These are phyloP conservation scores for Salvelinus sp. DNA, from an alignment of 2,113 vertebrate species.

Conservation along the genomic window DNA sequence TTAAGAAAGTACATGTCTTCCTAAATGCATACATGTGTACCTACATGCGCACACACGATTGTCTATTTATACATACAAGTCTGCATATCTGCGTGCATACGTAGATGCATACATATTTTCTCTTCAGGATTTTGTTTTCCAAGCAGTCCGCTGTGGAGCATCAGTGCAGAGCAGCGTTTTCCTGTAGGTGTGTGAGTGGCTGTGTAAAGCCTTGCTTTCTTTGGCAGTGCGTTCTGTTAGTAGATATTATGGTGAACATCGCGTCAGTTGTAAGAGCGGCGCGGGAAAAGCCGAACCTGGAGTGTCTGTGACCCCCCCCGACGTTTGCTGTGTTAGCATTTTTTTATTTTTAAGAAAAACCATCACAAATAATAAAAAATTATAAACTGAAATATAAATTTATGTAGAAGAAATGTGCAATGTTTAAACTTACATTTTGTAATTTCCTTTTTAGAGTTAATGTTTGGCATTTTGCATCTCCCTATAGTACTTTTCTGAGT, in stretches of 20 bases:
- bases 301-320: conserved; percentile 75
- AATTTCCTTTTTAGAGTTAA: conserved; percentile 18
- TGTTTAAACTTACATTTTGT: conserved; percentile 14
- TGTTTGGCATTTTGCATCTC: not conserved
- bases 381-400: conserved; percentile 66
- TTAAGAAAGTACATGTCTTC: not conserved
- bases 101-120: conserved; percentile 12
- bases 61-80: conserved; percentile 33
- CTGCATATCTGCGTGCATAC: conserved; percentile 16
- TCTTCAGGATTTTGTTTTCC: conserved; percentile 35
- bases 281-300: conserved; percentile 84
- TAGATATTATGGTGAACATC: conserved; percentile 85
- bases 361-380: conserved; percentile 81
- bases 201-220: conserved; percentile 28
- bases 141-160: not conserved
- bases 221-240: conserved; percentile 69
- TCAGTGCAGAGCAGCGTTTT: conserved; percentile 14
- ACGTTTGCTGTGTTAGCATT: conserved; percentile 72
- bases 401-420: conserved; percentile 43
- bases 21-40: too few relatives aligned
- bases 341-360: too few relatives aligned
- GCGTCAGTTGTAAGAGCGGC: conserved; percentile 66
- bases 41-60: conserved; percentile 38
- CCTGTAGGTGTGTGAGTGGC: conserved; percentile 37
- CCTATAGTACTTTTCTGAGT: not conserved